phyloP scores from a whole-genome alignment of 2,888 invertebrate genomes.

The Belgica antarctica region DNA sequence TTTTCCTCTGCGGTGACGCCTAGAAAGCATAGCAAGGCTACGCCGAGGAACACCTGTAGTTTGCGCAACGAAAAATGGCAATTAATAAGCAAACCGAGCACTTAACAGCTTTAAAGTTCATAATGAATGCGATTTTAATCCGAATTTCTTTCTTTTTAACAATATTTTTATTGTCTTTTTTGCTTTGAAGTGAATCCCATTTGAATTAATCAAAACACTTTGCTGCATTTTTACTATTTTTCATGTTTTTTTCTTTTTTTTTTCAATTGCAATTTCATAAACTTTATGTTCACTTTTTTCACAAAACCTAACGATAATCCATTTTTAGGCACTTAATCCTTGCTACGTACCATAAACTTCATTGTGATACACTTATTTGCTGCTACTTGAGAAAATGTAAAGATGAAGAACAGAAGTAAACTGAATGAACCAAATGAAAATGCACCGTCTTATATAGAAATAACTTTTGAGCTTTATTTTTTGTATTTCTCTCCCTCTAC shows the following conservation, averaged over 20 bases:
- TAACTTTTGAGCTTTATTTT: conserved; percentile 25
- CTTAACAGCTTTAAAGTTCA: not conserved
- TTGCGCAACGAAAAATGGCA: not conserved
- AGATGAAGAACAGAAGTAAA: conserved; percentile 44
- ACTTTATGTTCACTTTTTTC: conserved; percentile 20
- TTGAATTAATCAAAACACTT: conserved; percentile 5
- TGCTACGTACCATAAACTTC: conserved; percentile 41
- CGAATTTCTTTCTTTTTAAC: not conserved
- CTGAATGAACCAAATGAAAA: conserved; percentile 34
- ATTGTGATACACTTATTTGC: conserved; percentile 38
- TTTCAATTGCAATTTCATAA: conserved; percentile 17
- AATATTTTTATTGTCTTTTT: not conserved
- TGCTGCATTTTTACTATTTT: not conserved
- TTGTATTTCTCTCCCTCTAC: conserved; percentile 32
- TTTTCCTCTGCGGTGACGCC: conserved; percentile 40
- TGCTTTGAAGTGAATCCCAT: not conserved
- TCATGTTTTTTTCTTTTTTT: not conserved
- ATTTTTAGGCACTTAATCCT: not conserved
- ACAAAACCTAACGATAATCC: not conserved
- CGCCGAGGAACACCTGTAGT: conserved; percentile 37
- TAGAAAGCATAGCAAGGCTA: conserved; percentile 30
- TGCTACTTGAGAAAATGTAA: conserved; percentile 7
- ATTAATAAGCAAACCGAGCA: conserved; percentile 17
- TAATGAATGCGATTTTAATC: not conserved
- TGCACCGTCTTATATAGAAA: conserved; percentile 39